phyloP scores from a whole-genome alignment of 2,888 invertebrate species.

The Sesia bembeciformis region DNA sequence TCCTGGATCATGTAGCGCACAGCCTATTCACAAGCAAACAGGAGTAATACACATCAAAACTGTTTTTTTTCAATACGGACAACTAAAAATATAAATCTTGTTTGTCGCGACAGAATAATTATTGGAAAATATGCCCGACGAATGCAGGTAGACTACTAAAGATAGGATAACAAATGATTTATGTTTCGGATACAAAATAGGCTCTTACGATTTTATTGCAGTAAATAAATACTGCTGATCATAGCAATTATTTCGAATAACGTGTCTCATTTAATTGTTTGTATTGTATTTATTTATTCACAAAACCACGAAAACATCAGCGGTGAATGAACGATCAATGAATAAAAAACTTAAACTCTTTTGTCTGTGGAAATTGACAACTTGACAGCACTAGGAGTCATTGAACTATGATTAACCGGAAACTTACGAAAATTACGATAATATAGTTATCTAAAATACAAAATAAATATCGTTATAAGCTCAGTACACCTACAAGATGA shows the following conservation, averaged over 20 bases:
- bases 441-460: neutral
- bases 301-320: conserved; percentile 71
- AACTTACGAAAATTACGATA: neutral
- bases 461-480: no score
- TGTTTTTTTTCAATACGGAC: neutral
- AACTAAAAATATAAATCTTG: conserved; percentile 19
- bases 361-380: conserved; percentile 47
- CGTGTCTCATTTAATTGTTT: conserved; percentile 45
- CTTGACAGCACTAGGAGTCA: conserved; percentile 14
- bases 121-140: conserved; percentile 53
- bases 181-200: no score
- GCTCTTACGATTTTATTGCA: conserved; percentile 44
- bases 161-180: conserved; percentile 17
- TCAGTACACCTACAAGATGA: no score
- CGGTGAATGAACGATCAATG: conserved; percentile 71
- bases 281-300: conserved; percentile 62
- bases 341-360: conserved; percentile 37
- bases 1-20: conserved; percentile 30
- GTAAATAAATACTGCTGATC: conserved; percentile 47
- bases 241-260: conserved; percentile 23
- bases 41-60: conserved; percentile 38
- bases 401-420: neutral
- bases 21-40: conserved; percentile 35
- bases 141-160: conserved; percentile 67
- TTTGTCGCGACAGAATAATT: conserved; percentile 48